These are phyloP conservation scores for Montifringilla adamsi DNA, from an alignment of 2,113 vertebrate species.

Conservation along the genomic window DNA sequence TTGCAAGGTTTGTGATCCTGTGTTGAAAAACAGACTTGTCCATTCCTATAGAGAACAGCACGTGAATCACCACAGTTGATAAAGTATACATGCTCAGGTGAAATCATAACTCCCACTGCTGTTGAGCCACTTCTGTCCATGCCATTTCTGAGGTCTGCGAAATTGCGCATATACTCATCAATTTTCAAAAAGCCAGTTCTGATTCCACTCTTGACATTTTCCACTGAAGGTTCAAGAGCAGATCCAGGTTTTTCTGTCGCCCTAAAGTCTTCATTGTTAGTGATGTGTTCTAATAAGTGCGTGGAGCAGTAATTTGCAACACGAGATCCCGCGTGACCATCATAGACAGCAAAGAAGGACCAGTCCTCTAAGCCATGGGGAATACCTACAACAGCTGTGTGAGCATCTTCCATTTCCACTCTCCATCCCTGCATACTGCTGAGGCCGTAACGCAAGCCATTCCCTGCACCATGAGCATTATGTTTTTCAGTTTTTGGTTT, in stretches of 20 bases:
- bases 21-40: conserved; percentile 94
- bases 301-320: conserved; percentile 96
- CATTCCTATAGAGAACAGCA: conserved; percentile 90
- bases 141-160: conserved; percentile 94
- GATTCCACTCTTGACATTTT: conserved; percentile 92
- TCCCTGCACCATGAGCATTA: conserved; percentile 91
- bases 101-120: conserved; percentile 92
- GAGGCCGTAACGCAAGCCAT: conserved; percentile 90
- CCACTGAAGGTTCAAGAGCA: conserved; percentile 83
- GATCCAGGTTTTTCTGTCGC: conserved; percentile 72
- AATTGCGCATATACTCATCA: conserved; percentile 98
- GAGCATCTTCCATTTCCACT: conserved; percentile 99
- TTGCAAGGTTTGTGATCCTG: conserved; percentile 99
- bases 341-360: conserved; percentile 98
- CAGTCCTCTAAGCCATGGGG: conserved; percentile 91
- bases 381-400: conserved; percentile 92
- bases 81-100: conserved; percentile 93
- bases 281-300: conserved; percentile 95
- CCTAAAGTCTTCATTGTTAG: conserved; percentile 88
- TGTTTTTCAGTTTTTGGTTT: conserved; percentile 99
- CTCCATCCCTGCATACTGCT: conserved; percentile 99
- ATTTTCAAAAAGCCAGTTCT: conserved; percentile 96
- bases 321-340: conserved; percentile 95
- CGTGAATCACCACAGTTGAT: conserved; percentile 98
- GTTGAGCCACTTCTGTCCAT: conserved; percentile 98